Evolutionary conservation across 2,888 invertebrate genomes (phyloP).

Genomic region (Acholoe squamosa): DNA sequence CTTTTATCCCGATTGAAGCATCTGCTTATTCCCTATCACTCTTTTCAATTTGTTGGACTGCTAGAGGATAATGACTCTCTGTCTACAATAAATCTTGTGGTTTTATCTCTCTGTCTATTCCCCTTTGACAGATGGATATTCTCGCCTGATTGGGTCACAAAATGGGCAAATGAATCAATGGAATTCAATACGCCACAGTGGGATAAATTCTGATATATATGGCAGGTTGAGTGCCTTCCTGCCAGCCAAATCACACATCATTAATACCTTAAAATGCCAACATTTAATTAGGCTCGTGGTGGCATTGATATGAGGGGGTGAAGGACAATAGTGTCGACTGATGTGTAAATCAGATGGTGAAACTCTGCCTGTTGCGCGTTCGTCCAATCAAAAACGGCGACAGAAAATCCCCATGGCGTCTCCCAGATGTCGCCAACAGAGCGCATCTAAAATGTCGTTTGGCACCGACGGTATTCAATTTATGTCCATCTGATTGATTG

Average conservation of each 20-base stretch:
- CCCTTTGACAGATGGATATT: not conserved
- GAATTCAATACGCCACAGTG: constrained; percentile 8
- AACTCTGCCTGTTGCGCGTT: not conserved
- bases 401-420: constrained; percentile 42
- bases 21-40: not conserved
- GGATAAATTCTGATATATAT: constrained; percentile 41
- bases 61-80: not conserved
- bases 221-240: not conserved
- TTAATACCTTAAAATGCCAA: constrained; percentile 56
- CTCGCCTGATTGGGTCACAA: not conserved
- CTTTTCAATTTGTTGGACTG: constrained; percentile 14
- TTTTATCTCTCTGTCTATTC: not conserved
- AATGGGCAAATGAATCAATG: constrained; percentile 32
- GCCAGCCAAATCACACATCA: not conserved
- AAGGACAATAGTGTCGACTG: not conserved
- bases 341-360: constrained; percentile 37
- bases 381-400: constrained; percentile 29
- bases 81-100: not conserved
- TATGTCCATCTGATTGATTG: constrained; percentile 45
- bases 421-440: constrained; percentile 28
- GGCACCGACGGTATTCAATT: constrained; percentile 50
- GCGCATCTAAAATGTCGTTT: constrained; percentile 40
- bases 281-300: constrained; percentile 36
- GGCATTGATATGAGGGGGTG: not conserved
- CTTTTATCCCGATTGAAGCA: not conserved